These are phyloP conservation scores for Liopterus haemorrhoidalis DNA, from an alignment of 2,888 invertebrate genomes.

Conservation along the genomic window DNA sequence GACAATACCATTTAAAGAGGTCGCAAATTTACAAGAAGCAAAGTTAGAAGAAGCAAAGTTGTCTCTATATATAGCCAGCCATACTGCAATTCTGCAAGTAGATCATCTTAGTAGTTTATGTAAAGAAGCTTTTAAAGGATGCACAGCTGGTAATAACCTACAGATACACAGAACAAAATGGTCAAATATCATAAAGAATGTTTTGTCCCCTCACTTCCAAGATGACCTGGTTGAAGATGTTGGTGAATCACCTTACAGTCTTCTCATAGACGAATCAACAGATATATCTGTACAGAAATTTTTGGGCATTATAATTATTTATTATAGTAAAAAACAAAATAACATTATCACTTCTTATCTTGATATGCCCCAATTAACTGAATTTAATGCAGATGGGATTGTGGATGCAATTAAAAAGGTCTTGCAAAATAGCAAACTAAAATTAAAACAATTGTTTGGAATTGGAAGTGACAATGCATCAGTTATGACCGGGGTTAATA, in stretches of 20 bases:
- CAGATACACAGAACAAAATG: conserved; percentile 29
- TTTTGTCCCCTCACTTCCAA: conserved; percentile 24
- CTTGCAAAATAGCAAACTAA: conserved; percentile 26
- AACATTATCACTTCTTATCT: conserved; percentile 31
- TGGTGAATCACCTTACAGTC: conserved; percentile 28
- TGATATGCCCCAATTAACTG: conserved; percentile 24
- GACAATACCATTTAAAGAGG: conserved; percentile 12
- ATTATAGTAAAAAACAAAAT: conserved; percentile 22
- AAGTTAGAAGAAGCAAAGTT: conserved; percentile 14
- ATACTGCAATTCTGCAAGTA: conserved; percentile 12
- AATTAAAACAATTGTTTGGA: conserved; percentile 35
- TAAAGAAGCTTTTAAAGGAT: conserved; percentile 24
- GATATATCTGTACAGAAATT: conserved; percentile 30
- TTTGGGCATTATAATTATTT: conserved; percentile 30
- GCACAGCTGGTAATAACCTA: conserved; percentile 15
- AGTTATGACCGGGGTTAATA: conserved; percentile 40
- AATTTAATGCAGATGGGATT: conserved; percentile 28
- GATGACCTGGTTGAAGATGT: conserved; percentile 26
- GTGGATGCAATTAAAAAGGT: conserved; percentile 20
- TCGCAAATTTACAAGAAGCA: conserved; percentile 3
- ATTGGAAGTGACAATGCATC: conserved; percentile 41
- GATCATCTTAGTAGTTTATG: conserved; percentile 20
- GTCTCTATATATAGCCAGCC: conserved; percentile 18
- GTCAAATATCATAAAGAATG: conserved; percentile 24
- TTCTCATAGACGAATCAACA: conserved; percentile 34